Conservation (phyloP, 1,140 invertebrate species). For the Drosophila orosa region DNA sequence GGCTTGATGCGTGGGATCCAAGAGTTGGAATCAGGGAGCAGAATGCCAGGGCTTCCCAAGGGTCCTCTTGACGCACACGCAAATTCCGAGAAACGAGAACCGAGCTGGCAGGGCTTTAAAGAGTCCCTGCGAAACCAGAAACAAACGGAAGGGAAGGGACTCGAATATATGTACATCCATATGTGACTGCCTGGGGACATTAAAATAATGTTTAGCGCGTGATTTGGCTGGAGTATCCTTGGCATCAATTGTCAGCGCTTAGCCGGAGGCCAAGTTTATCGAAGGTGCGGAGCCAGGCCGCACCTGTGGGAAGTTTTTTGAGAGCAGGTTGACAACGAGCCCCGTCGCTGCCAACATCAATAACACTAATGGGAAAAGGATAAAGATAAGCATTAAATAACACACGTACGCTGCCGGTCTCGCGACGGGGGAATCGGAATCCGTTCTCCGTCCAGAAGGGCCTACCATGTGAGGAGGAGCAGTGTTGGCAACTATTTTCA, state of each 20-base stretch:
- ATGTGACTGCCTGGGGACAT: constrained; percentile 64
- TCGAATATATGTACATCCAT: constrained; percentile 14
- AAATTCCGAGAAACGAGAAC: constrained; percentile 38
- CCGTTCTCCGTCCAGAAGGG: constrained; percentile 6
- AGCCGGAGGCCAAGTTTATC: constrained; percentile 71
- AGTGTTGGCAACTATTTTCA: constrained; percentile 5
- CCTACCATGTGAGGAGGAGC: constrained; percentile 10
- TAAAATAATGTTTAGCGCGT: constrained; percentile 81
- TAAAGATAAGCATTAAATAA: constrained; percentile 84
- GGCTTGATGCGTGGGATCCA: constrained; percentile 37
- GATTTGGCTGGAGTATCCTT: constrained; percentile 60
- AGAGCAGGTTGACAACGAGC: constrained; percentile 28
- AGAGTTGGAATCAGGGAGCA: constrained; percentile 39
- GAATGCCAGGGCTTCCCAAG: constrained; percentile 18
- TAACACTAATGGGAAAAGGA: constrained; percentile 83
- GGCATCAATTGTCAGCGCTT: constrained; percentile 78
- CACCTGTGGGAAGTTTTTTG: constrained; percentile 37
- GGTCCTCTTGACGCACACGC: constrained; percentile 36
- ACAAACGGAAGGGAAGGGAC: constrained; percentile 7
- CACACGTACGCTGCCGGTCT: constrained; percentile 65
- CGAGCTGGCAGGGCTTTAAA: constrained; percentile 62
- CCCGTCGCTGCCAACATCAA: constrained; percentile 72
- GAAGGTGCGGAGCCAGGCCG: constrained; percentile 7
- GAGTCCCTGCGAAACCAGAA: constrained; percentile 28
- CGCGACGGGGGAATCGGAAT: constrained; percentile 17